Evolutionary conservation across 2,113 vertebrate genomes (phyloP), one percentile per base, ranked within the genome.

Genomic region (Aptenodytes forsteri): DNA sequence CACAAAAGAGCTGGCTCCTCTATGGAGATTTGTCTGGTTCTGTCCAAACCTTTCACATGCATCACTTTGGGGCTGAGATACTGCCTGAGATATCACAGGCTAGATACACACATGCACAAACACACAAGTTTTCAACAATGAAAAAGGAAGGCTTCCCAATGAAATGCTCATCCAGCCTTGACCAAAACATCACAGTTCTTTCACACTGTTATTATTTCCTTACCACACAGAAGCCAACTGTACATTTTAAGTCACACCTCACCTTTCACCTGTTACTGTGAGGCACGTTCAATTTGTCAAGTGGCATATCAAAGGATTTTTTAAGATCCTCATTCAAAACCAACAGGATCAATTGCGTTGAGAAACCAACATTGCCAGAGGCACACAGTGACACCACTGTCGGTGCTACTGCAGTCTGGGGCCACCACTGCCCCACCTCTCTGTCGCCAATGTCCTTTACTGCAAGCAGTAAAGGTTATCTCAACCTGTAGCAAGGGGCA

Each of bases 401-500:
- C 6, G 2, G 25, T n/a, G 34, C 78, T 54, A 16, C 70, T 27
- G 20, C n/a, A 23, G 58, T 22, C 38, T 67, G 66, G 47, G 75
- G 73, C 62, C 15, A 49, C 69, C 6, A 3, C 10, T 34, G 26
- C 40, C 73, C 52, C 38, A 73, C 27, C 3, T 61, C 71, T 56
- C 44, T 76, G 69, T 7, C 44, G 80, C 26, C 44, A 52, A 8
- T 38, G 56, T 81, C 95, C 78, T 72, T 59, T n/a, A 66, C 30
- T 50, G 22, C 58, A 29, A 59, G 54, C 1, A 6, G 59, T 27
- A 88, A 94, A 92, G 94, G 95, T 97, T 95, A 97, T 96, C 97
- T 87, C 70, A 62, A 17, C 38, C 81, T 46, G n/a, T 49, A 61
- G 65, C 62, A 82, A 59, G 30, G 27, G 49, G 46, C 80, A 59